Percentiles rank a stretch among this genome's conserved stretches.
Conservation (phyloP, 2,888 invertebrate species). For the Acleris sparsana region DNA sequence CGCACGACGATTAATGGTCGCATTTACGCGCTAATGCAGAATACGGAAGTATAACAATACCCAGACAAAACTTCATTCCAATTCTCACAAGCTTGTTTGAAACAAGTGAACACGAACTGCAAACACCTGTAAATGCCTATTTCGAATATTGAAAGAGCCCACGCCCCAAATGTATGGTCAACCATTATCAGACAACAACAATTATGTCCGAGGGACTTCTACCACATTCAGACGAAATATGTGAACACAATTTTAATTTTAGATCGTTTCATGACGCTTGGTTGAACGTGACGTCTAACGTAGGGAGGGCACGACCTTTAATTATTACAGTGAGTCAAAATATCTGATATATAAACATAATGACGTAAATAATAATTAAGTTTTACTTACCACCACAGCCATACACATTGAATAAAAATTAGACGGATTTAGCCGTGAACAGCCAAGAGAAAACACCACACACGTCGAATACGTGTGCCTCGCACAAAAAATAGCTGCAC, state of each 20-base stretch:
- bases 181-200: slow-evolving; percentile 1
- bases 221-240: slow-evolving; percentile 46
- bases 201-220: slow-evolving; percentile 33
- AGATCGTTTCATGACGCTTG: slow-evolving; percentile 63
- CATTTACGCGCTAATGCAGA: slow-evolving; percentile 3
- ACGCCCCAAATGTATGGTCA: slow-evolving; percentile 16
- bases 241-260: slow-evolving; percentile 51
- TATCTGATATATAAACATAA: slow-evolving; percentile 24
- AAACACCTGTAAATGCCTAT: slow-evolving; percentile 23
- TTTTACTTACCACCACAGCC: slow-evolving; percentile 90
- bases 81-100: not conserved
- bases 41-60: slow-evolving; percentile 12
- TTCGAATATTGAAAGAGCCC: not conserved
- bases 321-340: slow-evolving; percentile 33
- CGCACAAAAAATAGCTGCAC: slow-evolving; percentile 72
- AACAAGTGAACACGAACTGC: slow-evolving; percentile 15
- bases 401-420: slow-evolving; percentile 90
- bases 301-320: slow-evolving; percentile 68
- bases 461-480: slow-evolving; percentile 79
- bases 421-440: slow-evolving; percentile 85
- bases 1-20: slow-evolving; percentile 24
- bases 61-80: not conserved
- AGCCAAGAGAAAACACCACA: slow-evolving; percentile 77
- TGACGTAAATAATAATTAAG: slow-evolving; percentile 40
- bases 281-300: slow-evolving; percentile 58